Evolutionary conservation across 2,797 vertebrate genomes (phyloP), one percentile per base, ranked within the genome.

Genomic region (Sylvilagus floridanus): DNA sequence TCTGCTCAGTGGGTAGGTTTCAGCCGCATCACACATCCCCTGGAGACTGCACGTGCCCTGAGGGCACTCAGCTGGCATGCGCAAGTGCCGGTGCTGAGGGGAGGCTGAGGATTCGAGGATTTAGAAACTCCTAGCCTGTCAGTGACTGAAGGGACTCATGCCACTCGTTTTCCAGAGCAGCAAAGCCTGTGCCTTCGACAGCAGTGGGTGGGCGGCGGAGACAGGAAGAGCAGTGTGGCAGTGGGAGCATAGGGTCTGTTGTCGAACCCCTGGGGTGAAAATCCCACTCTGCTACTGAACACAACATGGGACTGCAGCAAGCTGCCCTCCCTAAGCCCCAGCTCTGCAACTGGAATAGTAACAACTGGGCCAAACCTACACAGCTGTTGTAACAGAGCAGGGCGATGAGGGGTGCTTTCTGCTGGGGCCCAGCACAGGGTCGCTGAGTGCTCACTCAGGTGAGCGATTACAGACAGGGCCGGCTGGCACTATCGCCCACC

Each of bases 171-270:
- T 81, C 60, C 71, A 86, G 32, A 68, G 37, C 30, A 47, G 24
- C 7, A 69, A 65, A 9, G 22, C 47, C 21, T 1, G 5, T 8
- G 28, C 10, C 22, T 30, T 5, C 21, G 6, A 7, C 21, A 22
- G 65, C n/a, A 54, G 21, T n/a, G 7, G 0, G 62, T 6, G 1
- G 79, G 32, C 11, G 50, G n/a, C 76, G 81, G 47, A 62, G 72
- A 79, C 32, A 60, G 26, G 16, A 66, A 52, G 35, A 28, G 22
- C 2, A 0, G 0, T 11, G 2, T 5, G 28, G 42, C 14, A 24
- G 37, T 8, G 2, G 63, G 47, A 22, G 1, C 52, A 11, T 9
- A 3, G 17, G 28, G 47, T 69, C 47, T 26, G 86, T 19, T 32
- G 11, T 22, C 54, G 35, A 4, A 35, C 10, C 50, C 16, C n/a